Conservation (phyloP, 2,888 invertebrate species). For the Ophraella communa region DNA sequence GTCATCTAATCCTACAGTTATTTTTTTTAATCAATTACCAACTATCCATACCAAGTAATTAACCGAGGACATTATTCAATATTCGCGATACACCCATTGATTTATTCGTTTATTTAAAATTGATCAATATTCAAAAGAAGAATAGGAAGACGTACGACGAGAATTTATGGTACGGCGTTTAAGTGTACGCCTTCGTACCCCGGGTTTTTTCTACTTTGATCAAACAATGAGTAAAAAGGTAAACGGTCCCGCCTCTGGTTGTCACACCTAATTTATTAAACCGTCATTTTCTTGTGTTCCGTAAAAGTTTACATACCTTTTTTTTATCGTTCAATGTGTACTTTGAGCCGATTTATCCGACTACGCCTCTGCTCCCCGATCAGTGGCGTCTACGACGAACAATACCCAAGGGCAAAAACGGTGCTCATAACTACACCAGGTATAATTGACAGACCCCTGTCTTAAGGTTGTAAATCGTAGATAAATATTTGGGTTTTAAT, state of each 20-base stretch:
- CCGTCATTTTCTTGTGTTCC: slow-evolving; percentile 12
- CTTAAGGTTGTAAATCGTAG: no score
- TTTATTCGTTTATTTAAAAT: slow-evolving; percentile 12
- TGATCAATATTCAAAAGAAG: slow-evolving; percentile 22
- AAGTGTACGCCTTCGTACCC: slow-evolving; percentile 16
- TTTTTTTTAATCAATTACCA: no score
- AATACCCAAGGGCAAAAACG: background rate
- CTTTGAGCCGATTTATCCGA: background rate
- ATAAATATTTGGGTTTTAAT: background rate
- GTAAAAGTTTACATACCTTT: slow-evolving; percentile 4
- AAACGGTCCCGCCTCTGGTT: slow-evolving; percentile 20
- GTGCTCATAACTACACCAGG: background rate
- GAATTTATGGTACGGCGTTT: slow-evolving; percentile 11
- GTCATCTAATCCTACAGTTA: no score
- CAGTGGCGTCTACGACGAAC: background rate
- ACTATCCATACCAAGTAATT: no score
- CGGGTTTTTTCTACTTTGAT: slow-evolving; percentile 14
- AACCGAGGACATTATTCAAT: background rate
- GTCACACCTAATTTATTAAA: slow-evolving; percentile 27
- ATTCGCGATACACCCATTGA: slow-evolving; percentile 2
- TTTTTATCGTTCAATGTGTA: background rate
- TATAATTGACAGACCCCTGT: no score
- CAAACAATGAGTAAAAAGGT: slow-evolving; percentile 27
- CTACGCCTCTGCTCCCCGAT: slow-evolving; percentile 2
- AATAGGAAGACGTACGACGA: slow-evolving; percentile 11